These are phyloP conservation scores for Noturus placidus DNA, from an alignment of 2,113 vertebrate species.

Conservation along the genomic window DNA sequence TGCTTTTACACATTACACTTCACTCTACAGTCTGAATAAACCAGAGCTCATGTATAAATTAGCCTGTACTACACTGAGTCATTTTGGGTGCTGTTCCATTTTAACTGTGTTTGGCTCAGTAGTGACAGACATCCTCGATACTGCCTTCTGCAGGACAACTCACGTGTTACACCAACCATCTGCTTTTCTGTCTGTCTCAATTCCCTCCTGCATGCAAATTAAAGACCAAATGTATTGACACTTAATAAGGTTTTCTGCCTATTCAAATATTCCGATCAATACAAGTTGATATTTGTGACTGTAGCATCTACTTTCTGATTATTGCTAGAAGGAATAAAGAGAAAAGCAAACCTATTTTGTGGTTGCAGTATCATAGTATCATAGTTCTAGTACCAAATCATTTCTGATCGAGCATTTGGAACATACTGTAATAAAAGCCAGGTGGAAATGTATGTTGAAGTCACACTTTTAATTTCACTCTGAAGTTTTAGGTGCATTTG, in stretches of 20 bases:
- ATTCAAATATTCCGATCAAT: not conserved
- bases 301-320: not conserved
- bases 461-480: not conserved
- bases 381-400: not conserved
- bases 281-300: not conserved
- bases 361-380: no score
- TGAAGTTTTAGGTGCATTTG: not conserved
- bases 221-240: not conserved
- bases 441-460: not conserved
- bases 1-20: not conserved
- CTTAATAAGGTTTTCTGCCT: not conserved
- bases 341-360: not conserved
- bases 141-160: constrained; percentile 35
- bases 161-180: constrained; percentile 17
- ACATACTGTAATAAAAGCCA: not conserved
- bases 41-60: not conserved
- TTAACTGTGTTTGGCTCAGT: not conserved
- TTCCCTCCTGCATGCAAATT: not conserved
- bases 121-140: constrained; percentile 13
- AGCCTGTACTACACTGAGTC: not conserved
- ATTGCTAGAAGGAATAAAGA: not conserved
- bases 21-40: not conserved
- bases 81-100: constrained; percentile 22
- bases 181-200: not conserved
- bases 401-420: not conserved